These are phyloP conservation scores for Zeus faber DNA, from an alignment of 2,113 vertebrate genomes.

Conservation along the genomic window DNA sequence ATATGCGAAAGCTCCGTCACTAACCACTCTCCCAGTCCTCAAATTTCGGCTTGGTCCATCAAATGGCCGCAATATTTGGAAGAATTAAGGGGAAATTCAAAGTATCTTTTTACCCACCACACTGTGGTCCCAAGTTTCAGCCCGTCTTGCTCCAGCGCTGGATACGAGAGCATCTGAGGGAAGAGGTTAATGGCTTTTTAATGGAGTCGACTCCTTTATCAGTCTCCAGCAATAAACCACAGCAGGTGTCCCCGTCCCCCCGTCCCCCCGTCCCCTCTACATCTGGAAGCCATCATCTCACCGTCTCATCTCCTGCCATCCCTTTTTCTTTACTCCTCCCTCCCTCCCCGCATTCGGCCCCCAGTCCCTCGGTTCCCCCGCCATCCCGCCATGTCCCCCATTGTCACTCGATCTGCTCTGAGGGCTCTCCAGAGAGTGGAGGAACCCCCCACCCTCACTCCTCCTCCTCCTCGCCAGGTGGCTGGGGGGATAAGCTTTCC, in stretches of 20 bases:
- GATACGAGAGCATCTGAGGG: conserved; percentile 31
- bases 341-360: conserved; percentile 16
- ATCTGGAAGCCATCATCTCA: conserved; percentile 74
- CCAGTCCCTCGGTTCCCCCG: conserved; percentile 39
- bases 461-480: conserved; percentile 63
- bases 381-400: conserved; percentile 57
- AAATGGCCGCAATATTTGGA: too few species aligned
- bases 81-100: too few species aligned
- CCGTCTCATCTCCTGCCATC: conserved; percentile 38
- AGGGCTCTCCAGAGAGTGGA: conserved; percentile 57
- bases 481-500: conserved; percentile 69
- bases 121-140: too few species aligned
- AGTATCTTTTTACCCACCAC: too few species aligned
- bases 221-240: conserved; percentile 50
- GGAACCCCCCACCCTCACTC: conserved; percentile 29
- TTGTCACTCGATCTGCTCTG: conserved; percentile 69
- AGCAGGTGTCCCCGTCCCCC: conserved; percentile 52
- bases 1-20: too few species aligned
- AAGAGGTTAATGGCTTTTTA: conserved; percentile 37
- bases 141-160: too few species aligned
- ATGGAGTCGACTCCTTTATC: conserved; percentile 43
- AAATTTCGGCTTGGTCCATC: too few species aligned
- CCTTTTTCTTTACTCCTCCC: too few species aligned
- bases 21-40: too few species aligned
- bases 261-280: conserved; percentile 44